Base-by-base conservation (phyloP, 2,888 invertebrate genomes). In the Trypoxylon attenuatum region DNA sequence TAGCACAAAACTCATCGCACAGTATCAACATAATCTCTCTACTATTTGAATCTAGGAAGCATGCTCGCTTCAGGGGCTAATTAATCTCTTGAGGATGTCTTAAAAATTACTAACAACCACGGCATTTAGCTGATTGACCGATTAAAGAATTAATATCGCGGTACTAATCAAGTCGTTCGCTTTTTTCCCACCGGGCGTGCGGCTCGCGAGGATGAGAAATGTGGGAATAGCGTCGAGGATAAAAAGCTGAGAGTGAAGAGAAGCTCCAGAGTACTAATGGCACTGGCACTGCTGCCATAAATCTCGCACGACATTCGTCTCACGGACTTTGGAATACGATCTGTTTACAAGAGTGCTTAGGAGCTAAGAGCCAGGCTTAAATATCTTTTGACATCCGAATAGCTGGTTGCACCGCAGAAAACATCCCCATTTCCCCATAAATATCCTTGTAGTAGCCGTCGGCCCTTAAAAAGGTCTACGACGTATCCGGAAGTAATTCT, bases 401-500 rank as follows among this genome's bases (percentile, higher is more conserved):
- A 45, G 52, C 41, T 54, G 41, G 42, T 45, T 51, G 43, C 52
- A n/a, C 51, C 45, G 6, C 33, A 55, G 43, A 21, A 53, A 56
- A 33, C 49, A 23, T 42, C 21, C 39, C 29, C 27, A 22, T 62
- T 29, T 52, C 66, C 23, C 25, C 74, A 22, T 15, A 19, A 29
- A 53, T 45, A 39, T 54, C 39, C 39, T 49, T 29, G 33, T 23
- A 16, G 21, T 10, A 29, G 33, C 15, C 33, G 13, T 10, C 1
- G 38, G 21, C 5, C 51, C 42, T 19, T 39, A 27, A n/a, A 25
- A 57, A 45, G 46, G 67, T 69, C 68, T 78, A 78, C 69, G 77
- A 39, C 29, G 53, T 49, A 63, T 67, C 64, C 61, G 55, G 68
- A 76, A 64, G 52, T 70, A 73, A 76, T 76, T 76, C 70, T 64